Conservation (phyloP, 2,888 invertebrate species). For the Ligdia adustata region DNA sequence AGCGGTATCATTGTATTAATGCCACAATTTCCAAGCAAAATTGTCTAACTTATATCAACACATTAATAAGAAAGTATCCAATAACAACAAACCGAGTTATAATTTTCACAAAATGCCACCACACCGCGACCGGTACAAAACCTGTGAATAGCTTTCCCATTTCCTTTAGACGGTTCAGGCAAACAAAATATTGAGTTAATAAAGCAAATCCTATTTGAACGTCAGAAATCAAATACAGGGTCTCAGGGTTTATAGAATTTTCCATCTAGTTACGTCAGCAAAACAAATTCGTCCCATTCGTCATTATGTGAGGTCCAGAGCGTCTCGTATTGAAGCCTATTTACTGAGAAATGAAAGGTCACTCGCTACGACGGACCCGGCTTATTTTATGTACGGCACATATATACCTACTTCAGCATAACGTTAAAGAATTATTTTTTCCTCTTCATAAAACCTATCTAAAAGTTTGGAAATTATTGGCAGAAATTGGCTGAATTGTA, state of each 20-base stretch:
- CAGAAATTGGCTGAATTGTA: no score
- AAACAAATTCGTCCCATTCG: constrained; percentile 19
- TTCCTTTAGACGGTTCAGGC: neutral
- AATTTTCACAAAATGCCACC: no score
- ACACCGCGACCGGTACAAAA: no score
- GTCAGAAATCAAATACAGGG: constrained; percentile 11
- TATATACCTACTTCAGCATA: no score
- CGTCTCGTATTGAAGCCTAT: constrained; percentile 2
- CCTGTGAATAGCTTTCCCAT: neutral
- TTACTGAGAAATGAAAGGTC: neutral
- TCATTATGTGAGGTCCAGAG: constrained; percentile 11
- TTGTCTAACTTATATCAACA: no score
- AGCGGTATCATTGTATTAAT: no score
- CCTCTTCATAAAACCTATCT: no score
- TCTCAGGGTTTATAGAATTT: constrained; percentile 13
- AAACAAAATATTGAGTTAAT: neutral
- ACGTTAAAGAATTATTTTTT: no score
- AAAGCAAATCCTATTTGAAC: constrained; percentile 2
- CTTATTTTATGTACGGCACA: neutral
- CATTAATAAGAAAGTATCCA: no score
- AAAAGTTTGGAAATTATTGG: no score
- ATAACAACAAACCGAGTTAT: no score
- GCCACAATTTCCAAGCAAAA: no score
- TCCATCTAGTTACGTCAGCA: constrained; percentile 18
- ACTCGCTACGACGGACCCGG: neutral